phyloP scores from a whole-genome alignment of 2,888 invertebrate species.

The Yponomeuta cagnagella region DNA sequence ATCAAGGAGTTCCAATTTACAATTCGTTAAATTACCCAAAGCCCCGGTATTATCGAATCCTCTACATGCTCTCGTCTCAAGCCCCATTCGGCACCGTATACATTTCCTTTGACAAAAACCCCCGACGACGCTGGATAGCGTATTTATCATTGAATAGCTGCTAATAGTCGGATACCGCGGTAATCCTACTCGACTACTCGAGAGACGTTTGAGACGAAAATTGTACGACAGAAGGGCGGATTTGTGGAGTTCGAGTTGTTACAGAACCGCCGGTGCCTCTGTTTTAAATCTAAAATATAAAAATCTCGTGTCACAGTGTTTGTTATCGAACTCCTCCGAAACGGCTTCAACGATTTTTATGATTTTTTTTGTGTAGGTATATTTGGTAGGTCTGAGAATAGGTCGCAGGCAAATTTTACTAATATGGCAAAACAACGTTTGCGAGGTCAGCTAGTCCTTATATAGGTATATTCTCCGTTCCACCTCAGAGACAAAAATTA shows the following conservation, averaged over 20 bases:
- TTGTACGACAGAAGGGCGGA: background rate
- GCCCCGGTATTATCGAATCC: background rate
- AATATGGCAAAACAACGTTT: no score
- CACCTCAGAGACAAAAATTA: no score
- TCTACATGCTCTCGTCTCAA: no score
- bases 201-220: background rate
- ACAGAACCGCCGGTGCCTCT: background rate
- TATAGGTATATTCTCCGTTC: no score
- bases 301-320: no score
- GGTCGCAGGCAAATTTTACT: no score
- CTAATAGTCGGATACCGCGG: slow-evolving; percentile 6
- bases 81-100: background rate
- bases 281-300: no score
- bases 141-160: slow-evolving; percentile 2
- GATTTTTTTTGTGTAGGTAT: no score
- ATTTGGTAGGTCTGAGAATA: no score
- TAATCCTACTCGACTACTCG: slow-evolving; percentile 1
- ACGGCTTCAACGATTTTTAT: no score
- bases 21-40: background rate
- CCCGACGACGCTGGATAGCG: background rate
- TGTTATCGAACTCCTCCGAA: no score
- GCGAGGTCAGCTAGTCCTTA: no score
- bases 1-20: background rate
- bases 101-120: slow-evolving; percentile 8
- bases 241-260: background rate